Evolutionary conservation across 2,113 vertebrate species (phyloP).

Genomic region (Esox niger): DNA sequence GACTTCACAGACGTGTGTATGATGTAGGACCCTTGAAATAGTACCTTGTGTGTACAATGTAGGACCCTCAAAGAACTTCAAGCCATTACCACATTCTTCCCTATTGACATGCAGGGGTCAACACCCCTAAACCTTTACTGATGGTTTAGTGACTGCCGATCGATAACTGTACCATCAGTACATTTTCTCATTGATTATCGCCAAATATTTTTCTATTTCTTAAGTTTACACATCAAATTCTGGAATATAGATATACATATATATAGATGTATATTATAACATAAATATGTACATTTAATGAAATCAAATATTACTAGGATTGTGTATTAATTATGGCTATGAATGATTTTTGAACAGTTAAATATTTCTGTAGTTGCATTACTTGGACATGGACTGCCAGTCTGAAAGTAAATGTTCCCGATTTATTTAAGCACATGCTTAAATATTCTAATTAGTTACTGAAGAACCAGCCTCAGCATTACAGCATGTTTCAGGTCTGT

Average conservation of each 20-base stretch:
- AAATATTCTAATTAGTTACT: conserved; percentile 19
- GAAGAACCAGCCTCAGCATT: conserved; percentile 16
- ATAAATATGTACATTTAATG: conserved; percentile 63
- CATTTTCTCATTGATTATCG: conserved; percentile 61
- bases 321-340: conserved; percentile 31
- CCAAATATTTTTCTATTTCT: conserved; percentile 72
- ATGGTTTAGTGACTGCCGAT: conserved; percentile 51
- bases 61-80: conserved; percentile 15
- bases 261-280: conserved; percentile 12
- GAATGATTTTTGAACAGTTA: conserved; percentile 16
- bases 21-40: too few species aligned
- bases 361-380: conserved; percentile 2
- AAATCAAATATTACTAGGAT: conserved; percentile 1
- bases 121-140: conserved; percentile 34
- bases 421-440: conserved; percentile 43
- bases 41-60: too few species aligned
- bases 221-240: conserved; percentile 48
- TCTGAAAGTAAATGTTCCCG: conserved; percentile 10
- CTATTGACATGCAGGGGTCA: not conserved
- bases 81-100: not conserved
- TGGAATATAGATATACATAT: not conserved
- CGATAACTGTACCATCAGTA: conserved; percentile 59
- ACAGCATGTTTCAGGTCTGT: conserved; percentile 28
- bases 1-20: not conserved
- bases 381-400: conserved; percentile 2